Evolutionary conservation across 2,113 vertebrate genomes (phyloP).

Genomic region (Cettia cetti): DNA sequence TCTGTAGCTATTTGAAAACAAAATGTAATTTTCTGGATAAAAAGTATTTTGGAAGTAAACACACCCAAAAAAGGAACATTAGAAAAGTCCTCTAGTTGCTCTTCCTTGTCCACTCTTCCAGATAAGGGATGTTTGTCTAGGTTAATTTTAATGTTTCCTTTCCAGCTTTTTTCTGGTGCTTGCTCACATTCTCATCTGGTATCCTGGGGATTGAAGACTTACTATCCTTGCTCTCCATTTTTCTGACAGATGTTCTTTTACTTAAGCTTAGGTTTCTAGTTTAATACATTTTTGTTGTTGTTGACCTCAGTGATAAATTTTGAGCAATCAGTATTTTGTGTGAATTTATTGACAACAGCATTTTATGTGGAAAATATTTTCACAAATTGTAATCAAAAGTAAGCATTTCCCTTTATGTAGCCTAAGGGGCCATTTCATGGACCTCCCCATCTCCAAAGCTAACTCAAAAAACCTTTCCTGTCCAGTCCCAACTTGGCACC

Average conservation of each 20-base stretch:
- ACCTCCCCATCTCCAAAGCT: no score
- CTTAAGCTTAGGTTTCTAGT: neutral
- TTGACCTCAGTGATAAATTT: neutral
- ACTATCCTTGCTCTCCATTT: neutral
- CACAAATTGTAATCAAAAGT: no score
- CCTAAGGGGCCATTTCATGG: no score
- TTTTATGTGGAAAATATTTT: neutral
- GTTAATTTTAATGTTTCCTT: neutral
- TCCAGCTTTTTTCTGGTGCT: neutral
- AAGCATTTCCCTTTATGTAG: no score
- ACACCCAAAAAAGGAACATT: no score
- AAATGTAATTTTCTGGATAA: neutral
- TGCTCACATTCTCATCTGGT: neutral
- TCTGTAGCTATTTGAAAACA: neutral
- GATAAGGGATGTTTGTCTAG: neutral
- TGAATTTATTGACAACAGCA: neutral
- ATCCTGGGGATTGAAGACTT: neutral
- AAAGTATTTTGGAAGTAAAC: no score
- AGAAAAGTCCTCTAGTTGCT: neutral
- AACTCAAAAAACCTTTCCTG: no score
- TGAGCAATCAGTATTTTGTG: neutral
- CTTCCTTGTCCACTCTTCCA: neutral
- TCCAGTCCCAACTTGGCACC: no score
- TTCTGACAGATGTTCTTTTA: neutral
- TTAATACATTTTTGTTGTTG: neutral